Base-by-base conservation (phyloP, 2,113 vertebrate genomes). In the Sebastes schlegelii region DNA sequence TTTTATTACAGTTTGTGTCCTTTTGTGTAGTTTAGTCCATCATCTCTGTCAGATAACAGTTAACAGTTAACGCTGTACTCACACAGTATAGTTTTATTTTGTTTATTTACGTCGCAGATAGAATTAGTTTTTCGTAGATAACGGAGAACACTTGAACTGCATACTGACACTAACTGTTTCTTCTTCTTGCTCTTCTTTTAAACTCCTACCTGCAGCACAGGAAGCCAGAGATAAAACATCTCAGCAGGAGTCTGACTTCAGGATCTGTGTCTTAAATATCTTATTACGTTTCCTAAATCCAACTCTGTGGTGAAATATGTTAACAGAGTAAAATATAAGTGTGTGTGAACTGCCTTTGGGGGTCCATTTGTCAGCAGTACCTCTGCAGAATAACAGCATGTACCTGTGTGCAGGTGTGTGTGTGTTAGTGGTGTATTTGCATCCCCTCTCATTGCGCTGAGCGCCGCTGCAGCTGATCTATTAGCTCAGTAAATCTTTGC, bases 401-500 rank as follows among this genome's bases (percentile, higher is more conserved):
- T 14, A 55, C 49, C 8, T 23, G 9, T 65, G 42, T 46, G 62
- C n/a, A 8, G 43, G 34, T n/a, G 17, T 42, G 7, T 9, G n/a
- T 43, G 5, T 7, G 68, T 16, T 34, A 34, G 26, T 34, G 26
- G 26, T 26, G 61, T 34, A 66, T 84, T 79, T 74, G 64, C 57
- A 63, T 75, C 11, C 57, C 26, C n/a, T 45, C 9, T 65, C 65
- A n/a, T 16, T 23, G 34, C 61, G 23, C 40, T 3, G 23, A 68
- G 76, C 21, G 1, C 71, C 5, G 70, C 58, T n/a, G 65, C 57
- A 2, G 57, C 71, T 43, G 42, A 80, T 40, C 5, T 61, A 55
- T 86, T 40, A 73, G 45, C 54, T 62, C 54, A 26, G 60, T 81
- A 77, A 73, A 81, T 77, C 73, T 86, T 42, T 80, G 48, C 8